phyloP scores from a whole-genome alignment of 1,140 invertebrate genomes.

The Hycleus cichorii region DNA sequence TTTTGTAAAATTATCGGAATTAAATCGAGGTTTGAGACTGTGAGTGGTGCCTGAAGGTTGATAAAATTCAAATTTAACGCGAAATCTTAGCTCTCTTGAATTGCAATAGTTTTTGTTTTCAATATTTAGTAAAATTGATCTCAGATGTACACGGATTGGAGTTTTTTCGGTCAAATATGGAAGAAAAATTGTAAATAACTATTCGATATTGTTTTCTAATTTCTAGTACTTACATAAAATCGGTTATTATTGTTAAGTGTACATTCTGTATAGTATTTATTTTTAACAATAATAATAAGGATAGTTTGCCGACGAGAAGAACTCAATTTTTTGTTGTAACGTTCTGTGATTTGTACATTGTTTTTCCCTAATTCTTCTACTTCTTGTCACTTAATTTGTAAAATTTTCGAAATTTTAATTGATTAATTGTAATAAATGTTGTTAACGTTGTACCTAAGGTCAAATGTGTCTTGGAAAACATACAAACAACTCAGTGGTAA shows the following conservation, averaged over 20 bases:
- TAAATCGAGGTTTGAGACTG: constrained; percentile 33
- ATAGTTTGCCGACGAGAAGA: neutral
- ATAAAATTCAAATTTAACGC: constrained; percentile 2
- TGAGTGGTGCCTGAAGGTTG: constrained; percentile 32
- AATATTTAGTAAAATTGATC: constrained; percentile 21
- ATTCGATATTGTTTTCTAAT: neutral
- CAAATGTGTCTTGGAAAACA: constrained; percentile 33
- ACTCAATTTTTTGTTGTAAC: constrained; percentile 10
- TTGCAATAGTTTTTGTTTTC: neutral
- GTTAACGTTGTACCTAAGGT: constrained; percentile 33
- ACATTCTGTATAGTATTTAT: constrained; percentile 42
- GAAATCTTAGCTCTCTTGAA: constrained; percentile 28
- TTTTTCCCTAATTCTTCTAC: constrained; percentile 11
- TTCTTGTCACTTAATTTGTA: constrained; percentile 20
- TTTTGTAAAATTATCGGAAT: neutral
- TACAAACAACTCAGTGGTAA: constrained; percentile 30
- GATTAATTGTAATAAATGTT: constrained; percentile 20
- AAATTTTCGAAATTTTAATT: constrained; percentile 29
- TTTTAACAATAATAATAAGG: constrained; percentile 21
- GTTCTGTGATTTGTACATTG: constrained; percentile 13
- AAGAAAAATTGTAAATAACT: constrained; percentile 24
- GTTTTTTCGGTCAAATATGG: neutral
- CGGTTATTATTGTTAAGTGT: constrained; percentile 19
- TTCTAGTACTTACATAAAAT: neutral
- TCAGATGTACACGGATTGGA: constrained; percentile 28